phyloP scores from a whole-genome alignment of 2,797 vertebrate genomes.

The Lophura swinhoii region DNA sequence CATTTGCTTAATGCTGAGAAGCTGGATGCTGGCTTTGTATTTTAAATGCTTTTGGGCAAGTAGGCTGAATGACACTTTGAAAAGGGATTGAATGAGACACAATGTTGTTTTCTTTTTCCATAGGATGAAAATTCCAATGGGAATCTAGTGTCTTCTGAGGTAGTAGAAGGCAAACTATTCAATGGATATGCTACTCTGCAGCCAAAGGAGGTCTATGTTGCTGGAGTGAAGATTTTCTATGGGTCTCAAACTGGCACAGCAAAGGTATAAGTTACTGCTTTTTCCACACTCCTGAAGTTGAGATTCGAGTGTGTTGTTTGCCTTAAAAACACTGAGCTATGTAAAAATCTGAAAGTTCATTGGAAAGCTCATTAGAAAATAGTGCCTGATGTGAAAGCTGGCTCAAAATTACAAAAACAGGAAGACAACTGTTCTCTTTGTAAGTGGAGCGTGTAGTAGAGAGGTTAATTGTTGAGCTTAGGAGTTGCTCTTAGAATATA shows the following conservation, averaged over 20 bases:
- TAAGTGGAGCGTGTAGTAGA: neutral
- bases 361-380: neutral
- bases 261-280: constrained; percentile 80
- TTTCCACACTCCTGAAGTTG: neutral
- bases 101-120: neutral
- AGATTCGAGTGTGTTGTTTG: rapidly evolving
- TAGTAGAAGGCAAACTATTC: constrained; percentile 16
- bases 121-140: constrained; percentile 43
- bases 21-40: neutral
- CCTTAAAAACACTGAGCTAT: neutral
- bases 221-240: constrained; percentile 89
- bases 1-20: neutral
- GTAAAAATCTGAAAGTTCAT: neutral
- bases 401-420: neutral
- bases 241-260: constrained; percentile 95
- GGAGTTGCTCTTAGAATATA: neutral
- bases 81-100: neutral
- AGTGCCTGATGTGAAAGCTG: neutral
- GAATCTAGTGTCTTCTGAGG: neutral
- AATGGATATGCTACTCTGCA: constrained; percentile 17
- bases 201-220: constrained; percentile 75
- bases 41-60: neutral
- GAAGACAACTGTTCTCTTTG: neutral
- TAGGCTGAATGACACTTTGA: neutral
- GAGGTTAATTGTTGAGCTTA: neutral